Conservation (phyloP, 2,113 vertebrate species). For the Microcebus murinus region DNA sequence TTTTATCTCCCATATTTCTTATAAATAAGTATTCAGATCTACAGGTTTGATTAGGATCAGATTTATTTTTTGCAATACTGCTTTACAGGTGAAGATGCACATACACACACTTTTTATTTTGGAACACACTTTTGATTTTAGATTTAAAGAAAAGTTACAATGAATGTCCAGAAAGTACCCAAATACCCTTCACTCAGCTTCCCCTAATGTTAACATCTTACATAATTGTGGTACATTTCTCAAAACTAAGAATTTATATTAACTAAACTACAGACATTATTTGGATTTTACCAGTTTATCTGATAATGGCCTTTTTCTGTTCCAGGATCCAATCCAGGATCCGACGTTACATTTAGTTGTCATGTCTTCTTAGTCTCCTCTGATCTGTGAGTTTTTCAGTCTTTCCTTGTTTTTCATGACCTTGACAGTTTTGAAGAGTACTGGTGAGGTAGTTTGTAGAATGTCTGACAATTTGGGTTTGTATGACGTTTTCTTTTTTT, state of each 20-base stretch:
- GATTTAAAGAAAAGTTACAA: constrained; percentile 3
- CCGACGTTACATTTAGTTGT: too few species aligned
- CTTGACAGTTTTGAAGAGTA: neutral
- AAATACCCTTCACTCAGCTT: neutral
- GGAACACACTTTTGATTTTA: neutral
- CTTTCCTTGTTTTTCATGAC: neutral
- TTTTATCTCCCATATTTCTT: neutral
- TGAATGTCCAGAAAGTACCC: neutral
- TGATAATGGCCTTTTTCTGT: neutral
- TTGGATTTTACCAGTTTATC: constrained; percentile 12
- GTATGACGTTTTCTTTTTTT: neutral
- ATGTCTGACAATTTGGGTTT: neutral
- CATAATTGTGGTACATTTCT: neutral
- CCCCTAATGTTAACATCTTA: neutral
- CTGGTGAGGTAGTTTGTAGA: neutral
- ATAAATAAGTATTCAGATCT: neutral
- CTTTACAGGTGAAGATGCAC: neutral
- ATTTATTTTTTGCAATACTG: neutral
- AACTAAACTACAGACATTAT: neutral
- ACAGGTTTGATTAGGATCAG: neutral
- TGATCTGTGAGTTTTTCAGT: neutral
- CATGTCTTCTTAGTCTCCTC: too few species aligned
- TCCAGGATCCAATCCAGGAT: neutral
- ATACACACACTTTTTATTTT: neutral
- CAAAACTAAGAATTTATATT: neutral